Evolutionary conservation across 2,888 invertebrate species (phyloP).

Genomic region (Incurvaria masculella): DNA sequence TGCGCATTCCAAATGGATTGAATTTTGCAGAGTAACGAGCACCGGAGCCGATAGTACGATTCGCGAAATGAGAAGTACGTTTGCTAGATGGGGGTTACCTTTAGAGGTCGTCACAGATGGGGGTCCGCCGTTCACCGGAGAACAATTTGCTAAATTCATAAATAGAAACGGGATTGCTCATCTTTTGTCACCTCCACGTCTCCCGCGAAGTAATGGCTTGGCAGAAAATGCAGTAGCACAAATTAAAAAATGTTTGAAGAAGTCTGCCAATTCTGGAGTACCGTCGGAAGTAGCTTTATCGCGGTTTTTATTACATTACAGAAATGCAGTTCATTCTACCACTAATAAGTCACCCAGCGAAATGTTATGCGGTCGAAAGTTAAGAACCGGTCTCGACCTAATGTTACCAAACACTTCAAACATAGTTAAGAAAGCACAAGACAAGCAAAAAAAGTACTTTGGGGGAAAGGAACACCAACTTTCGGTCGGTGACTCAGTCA

Average conservation of each 20-base stretch:
- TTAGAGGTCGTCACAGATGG: not conserved
- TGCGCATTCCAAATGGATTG: slow-evolving; percentile 1
- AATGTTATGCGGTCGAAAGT: too few species aligned
- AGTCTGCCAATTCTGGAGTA: not conserved
- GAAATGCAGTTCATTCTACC: too few species aligned
- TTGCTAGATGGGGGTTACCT: not conserved
- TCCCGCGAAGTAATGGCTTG: slow-evolving; percentile 2
- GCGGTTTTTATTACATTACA: too few species aligned
- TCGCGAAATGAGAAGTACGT: not conserved
- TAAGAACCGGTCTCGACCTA: not conserved
- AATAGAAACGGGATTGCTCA: not conserved
- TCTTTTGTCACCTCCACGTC: not conserved
- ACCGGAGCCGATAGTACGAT: not conserved
- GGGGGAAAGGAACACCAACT: not conserved
- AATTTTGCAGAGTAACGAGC: not conserved
- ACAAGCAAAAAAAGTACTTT: not conserved
- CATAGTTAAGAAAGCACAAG: not conserved
- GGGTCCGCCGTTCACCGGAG: not conserved
- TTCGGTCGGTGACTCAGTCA: not conserved
- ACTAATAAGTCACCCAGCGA: too few species aligned
- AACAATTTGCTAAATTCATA: not conserved
- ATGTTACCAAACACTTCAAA: not conserved
- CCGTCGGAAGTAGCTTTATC: too few species aligned
- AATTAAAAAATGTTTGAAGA: not conserved
- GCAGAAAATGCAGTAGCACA: not conserved